These are phyloP conservation scores for Catharus ustulatus DNA, from an alignment of 2,797 vertebrate genomes.

Conservation along the genomic window DNA sequence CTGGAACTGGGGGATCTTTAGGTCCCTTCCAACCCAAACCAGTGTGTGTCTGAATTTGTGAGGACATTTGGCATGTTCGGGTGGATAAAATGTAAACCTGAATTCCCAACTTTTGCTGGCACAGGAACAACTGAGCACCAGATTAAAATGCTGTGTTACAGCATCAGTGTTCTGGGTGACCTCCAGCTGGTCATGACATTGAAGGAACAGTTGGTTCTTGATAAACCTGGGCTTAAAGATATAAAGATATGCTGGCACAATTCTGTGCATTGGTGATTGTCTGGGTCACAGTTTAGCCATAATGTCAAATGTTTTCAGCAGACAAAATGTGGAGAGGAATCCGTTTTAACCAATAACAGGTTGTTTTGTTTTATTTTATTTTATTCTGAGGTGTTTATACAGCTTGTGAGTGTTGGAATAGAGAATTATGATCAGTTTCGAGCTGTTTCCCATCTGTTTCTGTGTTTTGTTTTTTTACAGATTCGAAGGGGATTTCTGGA, in stretches of 20 bases:
- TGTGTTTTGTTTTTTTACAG: conserved; percentile 75
- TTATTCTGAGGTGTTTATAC: background rate
- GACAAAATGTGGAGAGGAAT: background rate
- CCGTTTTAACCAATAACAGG: background rate
- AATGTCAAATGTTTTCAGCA: background rate
- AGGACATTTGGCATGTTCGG: background rate
- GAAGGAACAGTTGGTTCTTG: background rate
- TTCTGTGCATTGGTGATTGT: background rate
- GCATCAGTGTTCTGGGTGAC: background rate
- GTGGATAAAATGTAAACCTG: background rate
- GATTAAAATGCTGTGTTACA: background rate
- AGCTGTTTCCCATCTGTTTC: conserved; percentile 23
- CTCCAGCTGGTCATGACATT: background rate
- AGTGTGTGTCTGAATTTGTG: background rate
- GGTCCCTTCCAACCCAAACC: background rate
- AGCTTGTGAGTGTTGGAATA: background rate
- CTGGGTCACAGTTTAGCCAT: background rate
- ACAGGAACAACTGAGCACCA: background rate
- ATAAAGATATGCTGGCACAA: background rate
- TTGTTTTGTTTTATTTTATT: too few species aligned
- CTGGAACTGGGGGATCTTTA: background rate
- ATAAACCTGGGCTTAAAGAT: background rate
- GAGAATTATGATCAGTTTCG: background rate
- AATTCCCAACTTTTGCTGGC: background rate
- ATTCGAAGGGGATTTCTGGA: conserved; percentile 93